Base-by-base conservation (phyloP, 2,888 invertebrate species). In the Lithophane leautieri region DNA sequence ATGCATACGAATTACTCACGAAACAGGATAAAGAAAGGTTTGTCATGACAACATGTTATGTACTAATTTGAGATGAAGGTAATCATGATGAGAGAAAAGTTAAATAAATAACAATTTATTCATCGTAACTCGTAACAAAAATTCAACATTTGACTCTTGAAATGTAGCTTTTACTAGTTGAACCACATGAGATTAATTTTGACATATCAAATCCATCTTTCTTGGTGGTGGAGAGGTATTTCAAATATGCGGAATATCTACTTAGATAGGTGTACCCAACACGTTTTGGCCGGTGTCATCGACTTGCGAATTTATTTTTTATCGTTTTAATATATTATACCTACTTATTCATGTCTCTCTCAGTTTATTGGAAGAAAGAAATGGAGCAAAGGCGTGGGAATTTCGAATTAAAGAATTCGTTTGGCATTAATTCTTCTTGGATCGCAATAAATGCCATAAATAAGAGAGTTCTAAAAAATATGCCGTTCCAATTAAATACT, bases 1-100 rank as follows among this genome's bases (percentile, higher is more conserved):
- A 58, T 54, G 78, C 85, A 85, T 85, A 82, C 65, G 40, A 74
- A 83, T 73, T 60, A 71, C 42, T 40, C 40, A 71, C 56, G 56
- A 60, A 85, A 78, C 65, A 77, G 83, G 63, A 73, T 65, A 69
- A 85, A 56, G 47, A 73, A 73, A 72, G 54, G 50, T 58, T 70
- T 61, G 50, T 68, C 66, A 65, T 50, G 61, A 25, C 28, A 52
- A 25, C 28, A 52, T 40, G 40, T 47, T 12, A 60, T 28, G 47
- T 60, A 63, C 34, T 58, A 22, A 62, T n/a, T 22, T 34, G 19
- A 60, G 12, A 52, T 28, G 28, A 6, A 61, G 28, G 61, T 12
- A 63, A 60, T 70, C 34, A 68, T 22, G 14, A 52, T 22, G 25
- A 66, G 42, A 44, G 47, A 50, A 22, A 40, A 56, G 34, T 52